Evolutionary conservation across 1,140 invertebrate genomes (phyloP), one percentile per base, ranked within the genome.

Genomic region (Leptonema lineaticorne): DNA sequence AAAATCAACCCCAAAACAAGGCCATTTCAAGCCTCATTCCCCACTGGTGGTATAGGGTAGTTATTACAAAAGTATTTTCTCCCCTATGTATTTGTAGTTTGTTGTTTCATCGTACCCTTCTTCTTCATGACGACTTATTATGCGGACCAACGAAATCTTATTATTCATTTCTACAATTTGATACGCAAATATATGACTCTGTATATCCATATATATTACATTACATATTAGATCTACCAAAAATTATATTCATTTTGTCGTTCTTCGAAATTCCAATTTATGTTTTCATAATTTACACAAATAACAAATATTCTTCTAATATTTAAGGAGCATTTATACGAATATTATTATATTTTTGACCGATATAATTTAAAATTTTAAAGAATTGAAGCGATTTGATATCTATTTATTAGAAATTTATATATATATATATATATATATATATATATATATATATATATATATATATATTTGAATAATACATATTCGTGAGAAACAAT

Each of bases 1-100:
- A 72, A 67, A 72, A 72, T 67, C 70, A 67, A 69, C 70, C 70
- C 70, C 70, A 72, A 72, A 71, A 72, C 70, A 71, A 67, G 70
- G 64, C 70, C 70, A 72, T 72, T 72, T 72, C 70, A 72, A 72
- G 70, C 53, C 58, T 67, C 70, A 72, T 72, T 72, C 70, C 67
- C 70, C 63, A 57, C 70, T 41, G 45, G 41, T 62, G 50, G 62
- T 45, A 64, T 46, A 62, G 62, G 62, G 45, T 50, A 48, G 45
- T 64, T 64, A 64, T 64, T 50, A 64, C 62, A 62, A 30, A 37
- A 16, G 24, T 11, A 24, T n/a, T n/a, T n/a, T n/a, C 29, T 28
- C 33, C 30, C 24, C 37, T 11, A 4, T 2, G 1, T 9, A 41
- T 16, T 33, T 6, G 37, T 14, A 41, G 16, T 41, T 41, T 16